A percentile compares a stretch with the other conserved stretches of the same genome.
Evolutionary conservation across 2,888 invertebrate species (phyloP).

Genomic region (Digitonthophagus gazella): DNA sequence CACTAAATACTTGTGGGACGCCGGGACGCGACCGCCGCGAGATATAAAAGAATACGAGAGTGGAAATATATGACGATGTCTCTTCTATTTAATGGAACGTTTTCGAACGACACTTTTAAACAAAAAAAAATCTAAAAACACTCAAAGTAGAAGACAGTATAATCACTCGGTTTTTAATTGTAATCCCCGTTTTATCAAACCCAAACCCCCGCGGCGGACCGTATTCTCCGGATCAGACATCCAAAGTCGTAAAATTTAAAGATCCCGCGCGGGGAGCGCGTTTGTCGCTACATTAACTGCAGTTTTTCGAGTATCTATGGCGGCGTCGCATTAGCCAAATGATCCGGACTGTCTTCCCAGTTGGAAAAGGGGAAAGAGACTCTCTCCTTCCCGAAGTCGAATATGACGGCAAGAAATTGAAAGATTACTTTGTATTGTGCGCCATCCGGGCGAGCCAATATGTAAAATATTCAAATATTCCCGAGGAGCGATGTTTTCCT

Average conservation of each 20-base stretch:
- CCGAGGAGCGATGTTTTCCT: neutral
- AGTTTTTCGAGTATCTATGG: conserved; percentile 9
- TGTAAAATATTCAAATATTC: conserved; percentile 14
- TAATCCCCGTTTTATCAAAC: neutral
- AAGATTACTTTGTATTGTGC: conserved; percentile 16
- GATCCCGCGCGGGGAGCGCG: neutral
- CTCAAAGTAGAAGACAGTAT: too few relatives aligned
- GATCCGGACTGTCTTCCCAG: conserved; percentile 1
- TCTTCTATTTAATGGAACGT: neutral
- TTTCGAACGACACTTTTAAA: too few relatives aligned
- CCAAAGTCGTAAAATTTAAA: neutral
- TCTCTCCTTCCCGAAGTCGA: neutral
- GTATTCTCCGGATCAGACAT: neutral
- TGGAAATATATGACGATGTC: neutral
- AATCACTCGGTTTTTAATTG: too few relatives aligned
- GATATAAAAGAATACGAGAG: neutral
- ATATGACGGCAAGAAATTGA: conserved; percentile 6
- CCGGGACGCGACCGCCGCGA: neutral
- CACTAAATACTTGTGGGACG: neutral
- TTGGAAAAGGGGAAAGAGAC: too few relatives aligned
- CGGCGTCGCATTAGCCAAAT: conserved; percentile 13
- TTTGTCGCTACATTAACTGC: conserved; percentile 15
- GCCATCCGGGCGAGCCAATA: conserved; percentile 12
- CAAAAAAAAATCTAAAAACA: too few relatives aligned
- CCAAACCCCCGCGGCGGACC: neutral